Conservation (phyloP, 1,140 invertebrate species). For the Paramacrobiotus metropolitanus region DNA sequence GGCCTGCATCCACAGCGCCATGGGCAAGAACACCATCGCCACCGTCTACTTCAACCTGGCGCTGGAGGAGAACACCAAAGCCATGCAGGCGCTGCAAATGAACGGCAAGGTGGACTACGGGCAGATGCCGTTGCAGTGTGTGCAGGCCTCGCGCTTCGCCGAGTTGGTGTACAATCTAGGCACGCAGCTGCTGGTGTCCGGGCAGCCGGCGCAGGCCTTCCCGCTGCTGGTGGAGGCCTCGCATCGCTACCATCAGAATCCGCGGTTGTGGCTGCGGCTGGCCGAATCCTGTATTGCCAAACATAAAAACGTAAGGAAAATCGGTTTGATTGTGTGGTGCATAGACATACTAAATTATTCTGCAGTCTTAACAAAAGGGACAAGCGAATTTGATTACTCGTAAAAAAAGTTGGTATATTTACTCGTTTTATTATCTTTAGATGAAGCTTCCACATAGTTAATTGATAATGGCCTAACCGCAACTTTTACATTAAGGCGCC, state of each 20-base stretch:
- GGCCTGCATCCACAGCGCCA: constrained; percentile 57
- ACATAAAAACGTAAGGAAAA: constrained; percentile 18
- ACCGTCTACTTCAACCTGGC: constrained; percentile 61
- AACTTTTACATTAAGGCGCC: too few species aligned
- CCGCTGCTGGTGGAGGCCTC: constrained; percentile 69
- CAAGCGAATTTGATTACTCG: too few species aligned
- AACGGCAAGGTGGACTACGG: background rate
- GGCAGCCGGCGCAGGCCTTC: constrained; percentile 55
- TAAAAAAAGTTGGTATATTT: too few species aligned
- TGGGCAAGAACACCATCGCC: constrained; percentile 61
- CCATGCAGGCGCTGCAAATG: constrained; percentile 23
- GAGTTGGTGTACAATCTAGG: constrained; percentile 78
- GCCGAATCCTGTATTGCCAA: constrained; percentile 47
- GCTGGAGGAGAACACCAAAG: constrained; percentile 46
- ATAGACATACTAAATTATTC: too few species aligned
- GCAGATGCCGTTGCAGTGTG: constrained; percentile 26
- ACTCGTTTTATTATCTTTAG: too few species aligned
- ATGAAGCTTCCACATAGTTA: too few species aligned
- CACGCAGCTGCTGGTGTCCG: constrained; percentile 51
- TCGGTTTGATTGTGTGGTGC: too few species aligned
- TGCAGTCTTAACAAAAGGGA: too few species aligned
- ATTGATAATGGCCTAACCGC: too few species aligned
- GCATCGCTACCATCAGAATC: constrained; percentile 59
- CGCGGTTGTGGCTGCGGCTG: constrained; percentile 65
- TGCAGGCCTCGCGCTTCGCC: constrained; percentile 36